A percentile compares a stretch with the other conserved stretches of the same genome.
These are phyloP conservation scores for Zoroaster sp. DNA, from an alignment of 53 echinoderm and acorn worm genomes.

Conservation along the genomic window DNA sequence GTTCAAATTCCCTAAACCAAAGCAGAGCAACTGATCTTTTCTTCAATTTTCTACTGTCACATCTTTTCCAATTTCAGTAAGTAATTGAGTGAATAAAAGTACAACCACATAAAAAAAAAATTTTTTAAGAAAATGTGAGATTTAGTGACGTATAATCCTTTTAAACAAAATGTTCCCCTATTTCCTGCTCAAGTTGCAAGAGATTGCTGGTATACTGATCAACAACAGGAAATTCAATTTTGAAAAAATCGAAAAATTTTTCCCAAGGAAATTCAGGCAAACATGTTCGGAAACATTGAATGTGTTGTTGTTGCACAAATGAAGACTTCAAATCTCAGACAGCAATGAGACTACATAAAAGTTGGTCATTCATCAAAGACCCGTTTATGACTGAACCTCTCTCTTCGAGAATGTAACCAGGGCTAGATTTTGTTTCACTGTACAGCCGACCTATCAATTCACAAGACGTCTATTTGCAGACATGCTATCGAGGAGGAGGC, in stretches of 20 bases:
- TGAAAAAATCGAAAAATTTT: constrained; percentile 21
- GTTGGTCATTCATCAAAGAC: too few species aligned
- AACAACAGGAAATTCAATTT: constrained; percentile 49
- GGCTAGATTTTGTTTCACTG: too few species aligned
- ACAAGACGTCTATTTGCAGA: not conserved
- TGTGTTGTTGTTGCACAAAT: not conserved
- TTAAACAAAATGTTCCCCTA: not conserved
- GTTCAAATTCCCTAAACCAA: too few species aligned
- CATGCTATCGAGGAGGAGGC: not conserved
- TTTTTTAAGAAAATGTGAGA: not conserved
- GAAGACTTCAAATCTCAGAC: too few species aligned
- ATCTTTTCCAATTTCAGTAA: not conserved
- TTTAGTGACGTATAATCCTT: not conserved
- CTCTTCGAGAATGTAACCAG: too few species aligned
- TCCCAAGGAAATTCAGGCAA: not conserved
- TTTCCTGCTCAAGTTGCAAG: not conserved
- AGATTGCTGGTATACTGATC: constrained; percentile 20
- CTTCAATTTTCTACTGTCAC: too few species aligned
- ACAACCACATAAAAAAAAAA: not conserved
- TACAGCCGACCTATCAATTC: too few species aligned
- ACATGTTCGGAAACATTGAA: not conserved
- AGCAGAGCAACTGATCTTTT: too few species aligned
- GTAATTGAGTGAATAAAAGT: not conserved
- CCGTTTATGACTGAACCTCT: too few species aligned
- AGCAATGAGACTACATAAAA: too few species aligned